Base-by-base conservation (phyloP, 2,797 vertebrate genomes). In the Spheniscus humboldti region DNA sequence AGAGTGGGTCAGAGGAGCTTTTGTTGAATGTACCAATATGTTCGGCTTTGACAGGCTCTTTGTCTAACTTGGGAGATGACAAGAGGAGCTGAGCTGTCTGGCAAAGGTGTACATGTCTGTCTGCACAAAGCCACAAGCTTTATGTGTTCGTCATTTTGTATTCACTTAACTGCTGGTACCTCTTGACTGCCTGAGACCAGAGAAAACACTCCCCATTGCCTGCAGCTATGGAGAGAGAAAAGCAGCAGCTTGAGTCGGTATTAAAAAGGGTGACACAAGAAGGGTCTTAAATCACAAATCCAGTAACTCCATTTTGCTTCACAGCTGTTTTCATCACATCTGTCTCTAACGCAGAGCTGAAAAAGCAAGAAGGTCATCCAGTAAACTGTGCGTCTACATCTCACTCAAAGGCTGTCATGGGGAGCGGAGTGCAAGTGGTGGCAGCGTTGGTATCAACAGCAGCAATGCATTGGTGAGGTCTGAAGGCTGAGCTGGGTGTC, bases 31-130 rank as follows among this genome's bases (percentile, higher is more conserved):
- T 77, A 57, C 55, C 93, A 82, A 88, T 96, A 86, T 92, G 88
- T 83, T 96, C 73, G 77, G 67, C 57, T 96, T 94, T 96, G 86
- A 85, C 37, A 86, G 89, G 63, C 67, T 88, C 66, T 94, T 95
- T 96, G 91, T 96, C 71, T 93, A 90, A 94, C 77, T 39, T 85
- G 68, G 77, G 35, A 94, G 74, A 96, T 47, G 77, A 94, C 83
- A 89, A 84, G 52, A 85, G 55, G 33, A 77, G 13, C 53, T 68
- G 63, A 89, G 82, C 31, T 0, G 0, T 20, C 56, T 77, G 72
- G 83, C 47, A 90, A 91, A 94, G 83, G 55, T 52, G 43, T 24
- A 28, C 17, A 75, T 92, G 14, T 79, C 52, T 91, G 69, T 55
- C 79, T 66, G 71, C 37, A 71, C 3, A 13, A 71, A 48, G 41